These are phyloP conservation scores for Taenioides sp. DNA, from an alignment of 2,797 vertebrate genomes.

Conservation along the genomic window DNA sequence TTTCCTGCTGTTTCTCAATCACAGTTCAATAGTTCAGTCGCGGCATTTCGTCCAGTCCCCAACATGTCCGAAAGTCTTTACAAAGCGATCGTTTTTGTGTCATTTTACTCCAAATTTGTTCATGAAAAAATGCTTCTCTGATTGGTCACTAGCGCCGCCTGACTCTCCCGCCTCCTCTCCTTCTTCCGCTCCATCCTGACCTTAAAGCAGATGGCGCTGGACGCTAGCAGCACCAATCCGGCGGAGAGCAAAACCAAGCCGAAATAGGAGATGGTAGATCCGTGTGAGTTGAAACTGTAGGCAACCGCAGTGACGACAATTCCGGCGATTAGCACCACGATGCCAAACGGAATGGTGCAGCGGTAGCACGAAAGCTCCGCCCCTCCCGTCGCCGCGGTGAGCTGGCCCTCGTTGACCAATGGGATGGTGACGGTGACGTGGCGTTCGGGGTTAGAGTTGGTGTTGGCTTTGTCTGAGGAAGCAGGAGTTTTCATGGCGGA, in stretches of 20 bases:
- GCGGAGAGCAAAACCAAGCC: conserved; percentile 88
- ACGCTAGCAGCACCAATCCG: conserved; percentile 85
- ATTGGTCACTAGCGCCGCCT: conserved; percentile 84
- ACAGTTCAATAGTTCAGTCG: conserved; percentile 57
- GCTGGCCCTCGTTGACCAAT: conserved; percentile 87
- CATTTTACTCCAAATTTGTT: not conserved
- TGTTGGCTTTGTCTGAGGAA: conserved; percentile 78
- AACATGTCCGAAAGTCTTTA: conserved; percentile 11
- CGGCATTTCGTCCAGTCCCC: conserved; percentile 2
- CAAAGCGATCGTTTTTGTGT: conserved; percentile 41
- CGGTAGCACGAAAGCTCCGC: conserved; percentile 94
- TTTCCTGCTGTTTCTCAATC: not conserved
- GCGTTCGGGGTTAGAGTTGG: conserved; percentile 26
- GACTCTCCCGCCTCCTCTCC: conserved; percentile 90
- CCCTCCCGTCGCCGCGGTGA: conserved; percentile 91
- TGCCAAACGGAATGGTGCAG: conserved; percentile 90
- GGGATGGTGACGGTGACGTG: conserved; percentile 66
- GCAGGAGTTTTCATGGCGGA: conserved; percentile 80
- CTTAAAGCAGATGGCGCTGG: conserved; percentile 90
- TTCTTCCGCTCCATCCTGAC: conserved; percentile 86
- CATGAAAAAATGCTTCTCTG: conserved; percentile 76
- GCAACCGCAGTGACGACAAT: conserved; percentile 91
- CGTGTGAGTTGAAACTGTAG: conserved; percentile 95
- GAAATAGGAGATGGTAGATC: conserved; percentile 93
- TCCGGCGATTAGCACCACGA: conserved; percentile 92